A percentile compares a stretch with the other conserved stretches of the same genome.
These are phyloP conservation scores for Slavum lentiscoides DNA, from an alignment of 2,888 invertebrate genomes.

Conservation along the genomic window DNA sequence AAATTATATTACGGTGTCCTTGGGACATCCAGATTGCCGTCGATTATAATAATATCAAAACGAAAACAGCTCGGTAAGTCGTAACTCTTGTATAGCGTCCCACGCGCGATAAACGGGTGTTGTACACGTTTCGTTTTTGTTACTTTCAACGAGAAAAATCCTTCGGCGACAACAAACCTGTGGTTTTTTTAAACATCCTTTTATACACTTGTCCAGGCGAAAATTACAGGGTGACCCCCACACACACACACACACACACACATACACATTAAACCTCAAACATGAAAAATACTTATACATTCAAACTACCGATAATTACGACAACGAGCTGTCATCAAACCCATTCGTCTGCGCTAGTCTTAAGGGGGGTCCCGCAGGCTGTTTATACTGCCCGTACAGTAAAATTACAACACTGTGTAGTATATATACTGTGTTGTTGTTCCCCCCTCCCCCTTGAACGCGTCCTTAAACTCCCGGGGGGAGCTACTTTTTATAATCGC, in stretches of 20 bases:
- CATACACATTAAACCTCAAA: not conserved
- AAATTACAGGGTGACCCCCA: conserved; percentile 34
- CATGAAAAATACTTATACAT: conserved; percentile 15
- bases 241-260: not conserved
- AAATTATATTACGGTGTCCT: conserved; percentile 15
- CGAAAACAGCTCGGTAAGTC: conserved; percentile 36
- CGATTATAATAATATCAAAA: conserved; percentile 39
- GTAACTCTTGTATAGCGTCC: conserved; percentile 41
- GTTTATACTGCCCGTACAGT: conserved; percentile 22
- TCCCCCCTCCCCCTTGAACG: not conserved
- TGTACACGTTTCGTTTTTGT: conserved; percentile 14
- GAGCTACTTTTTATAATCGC: conserved; percentile 25
- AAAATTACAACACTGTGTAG: not conserved
- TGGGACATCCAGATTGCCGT: conserved; percentile 37
- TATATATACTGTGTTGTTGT: not conserved
- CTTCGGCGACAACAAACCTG: conserved; percentile 35
- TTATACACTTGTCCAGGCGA: conserved; percentile 17
- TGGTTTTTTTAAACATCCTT: not conserved
- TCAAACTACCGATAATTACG: conserved; percentile 34
- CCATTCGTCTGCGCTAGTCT: not conserved
- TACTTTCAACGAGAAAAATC: conserved; percentile 34
- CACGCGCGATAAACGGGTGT: conserved; percentile 29
- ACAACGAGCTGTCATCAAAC: conserved; percentile 32
- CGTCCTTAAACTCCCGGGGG: not conserved
- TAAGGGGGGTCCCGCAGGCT: conserved; percentile 11